Evolutionary conservation across 1,140 invertebrate genomes (phyloP).

Genomic region (Cotesia chilonis): DNA sequence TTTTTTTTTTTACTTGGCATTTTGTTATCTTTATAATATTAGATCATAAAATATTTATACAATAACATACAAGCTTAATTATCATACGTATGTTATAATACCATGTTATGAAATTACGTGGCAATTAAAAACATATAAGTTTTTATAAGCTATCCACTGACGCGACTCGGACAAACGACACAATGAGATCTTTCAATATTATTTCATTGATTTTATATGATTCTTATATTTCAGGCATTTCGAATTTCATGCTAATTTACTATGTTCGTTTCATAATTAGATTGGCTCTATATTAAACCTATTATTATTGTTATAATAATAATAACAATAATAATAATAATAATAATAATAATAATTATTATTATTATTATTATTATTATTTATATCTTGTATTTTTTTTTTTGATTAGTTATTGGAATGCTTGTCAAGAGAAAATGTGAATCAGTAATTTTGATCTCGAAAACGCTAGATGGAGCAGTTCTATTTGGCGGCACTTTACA

Average conservation of each 20-base stretch:
- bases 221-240: no score
- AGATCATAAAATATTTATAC: conserved; percentile 8
- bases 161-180: not conserved
- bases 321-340: no score
- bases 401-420: not conserved
- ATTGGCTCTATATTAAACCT: no score
- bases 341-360: no score
- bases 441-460: not conserved
- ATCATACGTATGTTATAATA: conserved; percentile 5
- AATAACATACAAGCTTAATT: conserved; percentile 12
- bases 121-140: not conserved
- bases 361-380: no score
- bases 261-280: no score
- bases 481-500: not conserved
- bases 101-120: conserved; percentile 10
- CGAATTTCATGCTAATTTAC: no score
- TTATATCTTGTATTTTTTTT: not conserved
- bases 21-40: not conserved
- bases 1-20: conserved; percentile 98
- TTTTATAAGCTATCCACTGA: not conserved
- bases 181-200: not conserved
- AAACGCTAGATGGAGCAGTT: conserved; percentile 16
- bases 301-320: no score
- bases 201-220: no score
- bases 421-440: not conserved